Evolutionary conservation across 2,888 invertebrate genomes (phyloP).

Genomic region (Anoplius nigerrimus): DNA sequence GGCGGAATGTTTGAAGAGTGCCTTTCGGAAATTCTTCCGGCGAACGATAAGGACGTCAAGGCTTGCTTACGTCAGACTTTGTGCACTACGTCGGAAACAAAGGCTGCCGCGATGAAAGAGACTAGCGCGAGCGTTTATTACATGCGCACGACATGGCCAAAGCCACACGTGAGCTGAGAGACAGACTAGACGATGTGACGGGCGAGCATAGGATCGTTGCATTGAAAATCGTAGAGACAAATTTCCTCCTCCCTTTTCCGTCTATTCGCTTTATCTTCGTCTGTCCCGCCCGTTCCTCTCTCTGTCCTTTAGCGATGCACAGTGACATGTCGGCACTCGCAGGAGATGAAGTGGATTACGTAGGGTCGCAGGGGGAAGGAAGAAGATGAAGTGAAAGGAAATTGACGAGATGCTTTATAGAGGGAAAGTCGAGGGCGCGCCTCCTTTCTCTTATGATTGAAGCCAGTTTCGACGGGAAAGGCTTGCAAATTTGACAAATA

Average conservation of each 20-base stretch:
- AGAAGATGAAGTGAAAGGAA: slow-evolving; percentile 53
- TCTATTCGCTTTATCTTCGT: not conserved
- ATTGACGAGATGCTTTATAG: slow-evolving; percentile 62
- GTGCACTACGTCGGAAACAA: too few species aligned
- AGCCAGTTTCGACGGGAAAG: too few species aligned
- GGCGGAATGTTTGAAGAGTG: too few species aligned
- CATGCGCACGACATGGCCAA: too few species aligned
- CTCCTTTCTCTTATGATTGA: too few species aligned
- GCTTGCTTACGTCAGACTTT: too few species aligned
- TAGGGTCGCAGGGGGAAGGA: slow-evolving; percentile 18
- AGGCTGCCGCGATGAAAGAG: too few species aligned
- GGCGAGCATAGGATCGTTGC: slow-evolving; percentile 12
- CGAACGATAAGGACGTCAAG: too few species aligned
- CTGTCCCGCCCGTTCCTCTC: not conserved
- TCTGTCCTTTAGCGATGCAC: not conserved
- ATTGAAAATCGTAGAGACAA: slow-evolving; percentile 26
- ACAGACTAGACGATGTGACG: not conserved
- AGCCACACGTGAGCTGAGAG: too few species aligned
- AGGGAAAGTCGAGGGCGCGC: slow-evolving; percentile 39
- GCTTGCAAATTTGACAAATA: too few species aligned
- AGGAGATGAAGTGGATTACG: slow-evolving; percentile 52
- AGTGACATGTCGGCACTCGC: slow-evolving; percentile 47
- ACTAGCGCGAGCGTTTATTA: too few species aligned
- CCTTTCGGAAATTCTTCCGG: too few species aligned
- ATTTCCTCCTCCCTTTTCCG: not conserved